phyloP scores from a whole-genome alignment of 2,113 vertebrate genomes.

The Larimichthys crocea region DNA sequence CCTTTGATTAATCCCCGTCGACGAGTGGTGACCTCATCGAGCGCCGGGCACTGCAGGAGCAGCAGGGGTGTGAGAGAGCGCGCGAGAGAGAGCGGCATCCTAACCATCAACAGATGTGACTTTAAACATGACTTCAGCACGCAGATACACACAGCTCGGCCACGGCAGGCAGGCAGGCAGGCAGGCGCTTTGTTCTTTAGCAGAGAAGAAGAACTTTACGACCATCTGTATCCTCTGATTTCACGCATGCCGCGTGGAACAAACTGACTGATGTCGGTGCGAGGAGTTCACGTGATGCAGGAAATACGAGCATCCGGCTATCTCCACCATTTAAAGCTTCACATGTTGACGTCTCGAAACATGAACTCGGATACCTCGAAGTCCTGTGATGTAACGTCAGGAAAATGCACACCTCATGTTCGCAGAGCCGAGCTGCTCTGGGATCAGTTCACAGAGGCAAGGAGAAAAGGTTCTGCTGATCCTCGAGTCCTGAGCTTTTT shows the following conservation, averaged over 20 bases:
- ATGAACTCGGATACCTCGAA: constrained; percentile 8
- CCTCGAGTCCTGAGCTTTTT: not conserved
- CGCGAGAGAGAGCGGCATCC: constrained; percentile 55
- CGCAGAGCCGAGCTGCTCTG: constrained; percentile 21
- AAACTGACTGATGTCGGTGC: not conserved
- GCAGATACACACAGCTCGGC: constrained; percentile 5
- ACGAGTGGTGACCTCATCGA: constrained; percentile 72
- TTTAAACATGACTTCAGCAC: constrained; percentile 69
- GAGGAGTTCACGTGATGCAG: constrained; percentile 18
- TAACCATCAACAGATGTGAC: constrained; percentile 83
- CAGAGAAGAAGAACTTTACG: constrained; percentile 38
- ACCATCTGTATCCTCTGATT: constrained; percentile 49
- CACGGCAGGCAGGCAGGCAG: constrained; percentile 9
- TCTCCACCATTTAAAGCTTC: constrained; percentile 40
- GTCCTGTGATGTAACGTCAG: constrained; percentile 50
- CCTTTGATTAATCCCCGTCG: constrained; percentile 66
- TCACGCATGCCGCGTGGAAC: not conserved
- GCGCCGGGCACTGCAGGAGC: constrained; percentile 47
- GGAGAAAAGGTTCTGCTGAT: not conserved
- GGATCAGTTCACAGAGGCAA: constrained; percentile 37
- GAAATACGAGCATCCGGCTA: not conserved
- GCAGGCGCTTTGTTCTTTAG: constrained; percentile 55
- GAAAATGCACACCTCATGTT: constrained; percentile 36
- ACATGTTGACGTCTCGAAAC: constrained; percentile 21
- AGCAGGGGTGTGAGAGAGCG: constrained; percentile 72